Evolutionary conservation across 1,140 invertebrate species (phyloP).

Genomic region (Parasteatoda tepidariorum): DNA sequence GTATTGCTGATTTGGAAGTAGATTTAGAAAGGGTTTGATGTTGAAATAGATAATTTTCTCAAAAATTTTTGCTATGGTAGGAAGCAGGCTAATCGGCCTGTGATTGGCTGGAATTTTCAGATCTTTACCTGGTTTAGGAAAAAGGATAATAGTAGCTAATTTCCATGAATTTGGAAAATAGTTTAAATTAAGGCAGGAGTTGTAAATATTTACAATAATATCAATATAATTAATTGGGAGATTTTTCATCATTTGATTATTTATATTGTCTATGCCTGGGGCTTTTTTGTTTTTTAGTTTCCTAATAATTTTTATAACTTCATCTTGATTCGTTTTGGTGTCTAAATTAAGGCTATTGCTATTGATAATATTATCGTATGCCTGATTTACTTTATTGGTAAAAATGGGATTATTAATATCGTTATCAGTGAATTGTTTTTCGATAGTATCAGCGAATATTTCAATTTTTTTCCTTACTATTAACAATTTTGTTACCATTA

Average conservation of each 20-base stretch:
- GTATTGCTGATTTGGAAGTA: background rate
- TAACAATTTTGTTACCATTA: background rate
- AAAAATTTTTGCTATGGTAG: background rate
- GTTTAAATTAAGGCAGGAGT: background rate
- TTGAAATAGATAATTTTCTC: background rate
- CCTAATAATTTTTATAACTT: background rate
- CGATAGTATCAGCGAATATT: too few relatives aligned
- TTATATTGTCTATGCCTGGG: background rate
- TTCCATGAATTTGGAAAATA: too few relatives aligned
- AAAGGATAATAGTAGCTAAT: background rate
- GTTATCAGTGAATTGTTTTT: background rate
- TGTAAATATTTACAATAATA: background rate
- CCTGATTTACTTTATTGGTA: background rate
- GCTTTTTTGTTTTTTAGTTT: too few relatives aligned
- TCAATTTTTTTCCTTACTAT: background rate
- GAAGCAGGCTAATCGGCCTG: too few relatives aligned
- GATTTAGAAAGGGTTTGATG: background rate
- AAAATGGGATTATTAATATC: background rate
- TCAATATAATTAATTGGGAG: background rate
- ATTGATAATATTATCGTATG: background rate
- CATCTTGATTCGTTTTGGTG: background rate
- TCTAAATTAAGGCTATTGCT: background rate
- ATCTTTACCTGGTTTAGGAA: too few relatives aligned
- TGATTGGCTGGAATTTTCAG: too few relatives aligned
- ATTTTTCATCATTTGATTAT: background rate